Evolutionary conservation across 2,888 invertebrate species (phyloP), one percentile per base, ranked within the genome.

Genomic region (Caenorhabditis parvicauda): DNA sequence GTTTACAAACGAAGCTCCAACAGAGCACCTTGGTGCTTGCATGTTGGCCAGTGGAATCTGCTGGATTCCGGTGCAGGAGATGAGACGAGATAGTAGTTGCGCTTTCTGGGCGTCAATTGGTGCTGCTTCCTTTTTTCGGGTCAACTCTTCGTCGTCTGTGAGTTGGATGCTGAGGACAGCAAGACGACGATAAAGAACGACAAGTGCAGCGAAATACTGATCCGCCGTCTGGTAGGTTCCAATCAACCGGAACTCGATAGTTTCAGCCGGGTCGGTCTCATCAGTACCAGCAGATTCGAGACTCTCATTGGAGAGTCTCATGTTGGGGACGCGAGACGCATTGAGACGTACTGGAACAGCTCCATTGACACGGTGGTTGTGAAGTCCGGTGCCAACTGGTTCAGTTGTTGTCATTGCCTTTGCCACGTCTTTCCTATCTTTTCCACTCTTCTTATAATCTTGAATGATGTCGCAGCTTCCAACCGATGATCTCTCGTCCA

Each of bases 21-120:
- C 87, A 48, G 89, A 88, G 83, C 90, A 89, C 65, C 90, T 86
- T 42, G 87, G 87, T 46, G 86, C 86, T 42, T 85, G 85, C 88
- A 88, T 88, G 54, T 86, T 85, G 24, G 87, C 86, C 62, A 84
- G 69, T 1, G 81, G 81, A 86, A 49, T 60, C 17, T 68, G 47
- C 51, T 69, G 68, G 12, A 56, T 53, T 43, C 68, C 72, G 28
- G 67, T 65, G 48, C 59, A 60, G n/a, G 63, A 54, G 45, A 70
- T 70, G 35, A 75, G 55, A 17, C 67, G 59, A 21, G 70, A 66
- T 35, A 74, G 60, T 6, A 75, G 59, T 0, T 61, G 57, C 5
- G 51, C 52, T 32, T 60, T 64, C 37, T 62, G 59, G 0, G 59
- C 41, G 41, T 66, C 64, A 9, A 59, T 53, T 35, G 58, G 39